Percentiles rank a stretch among this genome's conserved stretches.
Evolutionary conservation across 2,888 invertebrate genomes (phyloP).

Genomic region (Ernsta delagoae): DNA sequence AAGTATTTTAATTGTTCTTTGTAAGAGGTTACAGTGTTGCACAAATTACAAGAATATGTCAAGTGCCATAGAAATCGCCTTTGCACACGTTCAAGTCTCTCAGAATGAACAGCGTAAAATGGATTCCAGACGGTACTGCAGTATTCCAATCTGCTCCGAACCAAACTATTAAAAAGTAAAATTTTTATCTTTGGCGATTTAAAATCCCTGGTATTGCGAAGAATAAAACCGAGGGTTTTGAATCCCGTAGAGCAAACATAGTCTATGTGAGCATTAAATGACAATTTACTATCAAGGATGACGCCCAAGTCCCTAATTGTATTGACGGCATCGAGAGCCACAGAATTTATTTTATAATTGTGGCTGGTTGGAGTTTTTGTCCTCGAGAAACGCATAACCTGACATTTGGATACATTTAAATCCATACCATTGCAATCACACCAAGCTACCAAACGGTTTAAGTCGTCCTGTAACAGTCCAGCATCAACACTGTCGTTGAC

Average conservation of each 20-base stretch:
- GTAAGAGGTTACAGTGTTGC: no score
- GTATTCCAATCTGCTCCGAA: constrained; percentile 1
- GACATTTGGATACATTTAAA: constrained; percentile 1
- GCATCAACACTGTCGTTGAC: not conserved
- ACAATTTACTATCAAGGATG: not conserved
- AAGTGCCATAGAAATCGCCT: no score
- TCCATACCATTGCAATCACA: constrained; percentile 11
- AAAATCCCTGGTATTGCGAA: not conserved
- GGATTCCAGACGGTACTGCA: not conserved
- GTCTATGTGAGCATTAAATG: not conserved
- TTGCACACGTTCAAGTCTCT: no score
- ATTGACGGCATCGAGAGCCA: not conserved
- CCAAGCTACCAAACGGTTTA: constrained; percentile 5
- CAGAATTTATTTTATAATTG: not conserved
- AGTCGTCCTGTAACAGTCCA: constrained; percentile 1
- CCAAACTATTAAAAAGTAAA: not conserved
- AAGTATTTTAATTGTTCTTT: no score
- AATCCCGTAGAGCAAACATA: not conserved
- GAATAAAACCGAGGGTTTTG: constrained; percentile 1
- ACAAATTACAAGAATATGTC: no score
- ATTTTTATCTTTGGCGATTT: constrained; percentile 4
- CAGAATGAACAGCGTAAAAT: no score
- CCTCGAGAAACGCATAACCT: not conserved
- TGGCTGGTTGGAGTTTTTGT: not conserved
- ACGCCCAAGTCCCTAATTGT: not conserved